Conservation (phyloP, 2,888 invertebrate genomes). For the Disparrhopalites patrizii region DNA sequence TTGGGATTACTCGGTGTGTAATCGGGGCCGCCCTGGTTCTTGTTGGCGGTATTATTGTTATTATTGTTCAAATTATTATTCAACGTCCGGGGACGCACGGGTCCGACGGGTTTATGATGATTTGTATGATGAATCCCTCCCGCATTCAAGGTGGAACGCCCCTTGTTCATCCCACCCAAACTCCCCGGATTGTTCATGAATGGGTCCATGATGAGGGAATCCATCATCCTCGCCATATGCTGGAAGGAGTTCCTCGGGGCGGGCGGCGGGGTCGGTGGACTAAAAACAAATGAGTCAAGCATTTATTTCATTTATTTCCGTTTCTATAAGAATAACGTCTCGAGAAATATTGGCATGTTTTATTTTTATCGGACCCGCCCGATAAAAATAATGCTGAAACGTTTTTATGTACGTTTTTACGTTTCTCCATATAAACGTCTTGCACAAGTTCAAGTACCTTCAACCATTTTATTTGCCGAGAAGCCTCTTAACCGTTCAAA, state of each 20-base stretch:
- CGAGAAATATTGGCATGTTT: too few relatives aligned
- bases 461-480: too few relatives aligned
- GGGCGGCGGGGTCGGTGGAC: constrained; percentile 38
- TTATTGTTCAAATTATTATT: constrained; percentile 37
- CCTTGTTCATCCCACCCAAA: constrained; percentile 59
- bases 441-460: too few relatives aligned
- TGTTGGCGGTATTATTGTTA: constrained; percentile 26
- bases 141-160: constrained; percentile 59
- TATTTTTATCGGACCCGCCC: too few relatives aligned
- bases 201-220: constrained; percentile 65
- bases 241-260: constrained; percentile 51
- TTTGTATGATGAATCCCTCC: constrained; percentile 29
- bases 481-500: too few relatives aligned
- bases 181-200: constrained; percentile 61
- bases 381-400: too few relatives aligned
- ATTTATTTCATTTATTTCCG: constrained; percentile 2
- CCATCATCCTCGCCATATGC: constrained; percentile 72
- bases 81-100: constrained; percentile 41
- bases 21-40: constrained; percentile 23
- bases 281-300: not conserved
- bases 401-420: too few relatives aligned
- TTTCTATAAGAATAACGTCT: too few relatives aligned
- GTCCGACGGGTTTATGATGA: constrained; percentile 40
- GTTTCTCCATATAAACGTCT: too few relatives aligned
- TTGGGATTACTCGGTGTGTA: constrained; percentile 40